Evolutionary conservation across 1,140 invertebrate species (phyloP), one percentile per base, ranked within the genome.

Genomic region (Triops cancriformis): DNA sequence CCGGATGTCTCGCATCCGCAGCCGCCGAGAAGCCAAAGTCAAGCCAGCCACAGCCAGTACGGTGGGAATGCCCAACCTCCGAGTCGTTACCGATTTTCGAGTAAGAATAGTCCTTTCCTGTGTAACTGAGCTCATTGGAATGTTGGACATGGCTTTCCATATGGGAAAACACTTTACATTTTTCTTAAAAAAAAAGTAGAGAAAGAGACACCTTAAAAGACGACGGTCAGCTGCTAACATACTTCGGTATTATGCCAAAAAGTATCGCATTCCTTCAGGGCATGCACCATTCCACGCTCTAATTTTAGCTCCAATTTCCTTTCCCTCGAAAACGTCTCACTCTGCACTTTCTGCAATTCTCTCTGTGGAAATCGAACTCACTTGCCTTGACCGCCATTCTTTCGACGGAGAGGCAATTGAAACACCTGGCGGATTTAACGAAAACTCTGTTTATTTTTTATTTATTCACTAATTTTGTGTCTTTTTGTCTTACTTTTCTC

Each of bases 11-110:
- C 41, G 74, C 26, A 43, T 75, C 74, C 73, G 51, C 51, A 18
- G 14, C 73, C 73, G 26, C 73, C 10, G 28, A 73, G 41, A 74
- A 74, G 41, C 14, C 73, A 74, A 74, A 74, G 73, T 18, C 73
- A 74, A 74, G 31, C 28, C 28, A 64, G 51, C 14, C 51, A 64
- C 14, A 64, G 51, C 51, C 14, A 64, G 6, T n/a, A 14, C 51
- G 18, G 23, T 7, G 51, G 51, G 14, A 64, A 64, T 14, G 14
- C 51, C 1, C 51, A 14, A 64, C 9, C 51, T 64, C 51, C 51
- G 51, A 64, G 51, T 64, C 51, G 51, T 18, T 64, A 64, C 51
- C 51, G 51, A 64, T 64, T 64, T 64, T 64, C 51, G 51, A 64
- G 51, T 64, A 64, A 64, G 51, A 64, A 10, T 64, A 18, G 51